Conservation (phyloP, 2,888 invertebrate species). For the Trichopria drosophilae region DNA sequence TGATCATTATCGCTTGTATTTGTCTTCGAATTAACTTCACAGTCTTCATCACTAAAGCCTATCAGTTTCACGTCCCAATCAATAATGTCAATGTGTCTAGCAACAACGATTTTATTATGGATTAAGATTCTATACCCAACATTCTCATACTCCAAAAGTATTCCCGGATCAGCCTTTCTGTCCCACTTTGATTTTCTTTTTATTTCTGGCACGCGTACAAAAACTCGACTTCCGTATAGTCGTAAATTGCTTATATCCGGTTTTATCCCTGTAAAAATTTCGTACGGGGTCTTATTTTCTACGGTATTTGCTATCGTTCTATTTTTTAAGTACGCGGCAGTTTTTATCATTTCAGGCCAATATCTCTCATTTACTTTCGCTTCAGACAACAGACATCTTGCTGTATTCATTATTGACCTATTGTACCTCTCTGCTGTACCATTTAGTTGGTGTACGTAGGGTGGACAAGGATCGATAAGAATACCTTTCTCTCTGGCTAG, state of each 20-base stretch:
- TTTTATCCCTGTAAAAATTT: too few relatives aligned
- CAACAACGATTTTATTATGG: slow-evolving; percentile 19
- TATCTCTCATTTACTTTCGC: slow-evolving; percentile 12
- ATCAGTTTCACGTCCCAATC: slow-evolving; percentile 18
- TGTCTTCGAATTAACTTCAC: too few relatives aligned
- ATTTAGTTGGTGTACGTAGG: too few relatives aligned
- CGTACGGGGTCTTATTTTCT: too few relatives aligned
- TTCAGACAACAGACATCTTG: slow-evolving; percentile 13
- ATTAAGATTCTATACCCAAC: slow-evolving; percentile 19
- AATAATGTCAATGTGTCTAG: slow-evolving; percentile 23
- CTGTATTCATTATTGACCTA: slow-evolving; percentile 13
- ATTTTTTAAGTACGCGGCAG: too few relatives aligned
- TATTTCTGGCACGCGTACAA: slow-evolving; percentile 15
- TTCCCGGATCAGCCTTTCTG: slow-evolving; percentile 17
- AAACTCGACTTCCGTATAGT: slow-evolving; percentile 21
- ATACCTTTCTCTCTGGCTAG: slow-evolving; percentile 11
- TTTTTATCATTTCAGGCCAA: too few relatives aligned
- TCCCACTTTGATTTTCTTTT: slow-evolving; percentile 14
- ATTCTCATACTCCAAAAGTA: slow-evolving; percentile 21
- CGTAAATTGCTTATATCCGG: slow-evolving; percentile 17
- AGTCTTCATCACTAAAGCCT: slow-evolving; percentile 9
- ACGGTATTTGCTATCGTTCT: too few relatives aligned
- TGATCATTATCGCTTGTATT: too few relatives aligned
- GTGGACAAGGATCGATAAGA: slow-evolving; percentile 4
- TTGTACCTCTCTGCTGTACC: slow-evolving; percentile 22